These are phyloP conservation scores for Petrosia ficiformis DNA, from an alignment of 37 sponge, comb jelly and placozoan genomes.

Conservation along the genomic window DNA sequence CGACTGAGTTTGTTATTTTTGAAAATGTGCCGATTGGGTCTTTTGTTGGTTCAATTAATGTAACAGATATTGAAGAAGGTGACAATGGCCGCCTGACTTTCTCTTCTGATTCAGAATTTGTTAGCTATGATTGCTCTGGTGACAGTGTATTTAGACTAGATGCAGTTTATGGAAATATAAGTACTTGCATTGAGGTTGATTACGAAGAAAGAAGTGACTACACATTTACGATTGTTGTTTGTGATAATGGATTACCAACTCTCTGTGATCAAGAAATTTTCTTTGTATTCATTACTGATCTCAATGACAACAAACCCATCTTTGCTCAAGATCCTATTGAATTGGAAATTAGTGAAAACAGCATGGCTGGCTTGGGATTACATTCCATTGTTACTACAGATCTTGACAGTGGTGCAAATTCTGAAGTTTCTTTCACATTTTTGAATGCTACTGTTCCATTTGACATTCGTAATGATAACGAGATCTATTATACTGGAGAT, in stretches of 20 bases:
- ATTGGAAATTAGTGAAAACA: slow-evolving; percentile 37
- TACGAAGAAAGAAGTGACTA: slow-evolving; percentile 35
- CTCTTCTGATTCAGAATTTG: slow-evolving; percentile 4
- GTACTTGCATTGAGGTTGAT: slow-evolving; percentile 48
- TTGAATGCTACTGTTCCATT: slow-evolving; percentile 32
- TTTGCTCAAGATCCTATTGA: slow-evolving; percentile 33
- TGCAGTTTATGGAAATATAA: slow-evolving; percentile 33
- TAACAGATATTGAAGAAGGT: slow-evolving; percentile 67
- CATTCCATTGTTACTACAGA: slow-evolving; percentile 32
- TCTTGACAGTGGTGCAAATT: slow-evolving; percentile 38
- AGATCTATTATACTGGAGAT: slow-evolving; percentile 11
- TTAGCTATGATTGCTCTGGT: slow-evolving; percentile 4
- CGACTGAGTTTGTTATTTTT: slow-evolving; percentile 32
- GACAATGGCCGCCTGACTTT: slow-evolving; percentile 40
- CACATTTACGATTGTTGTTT: slow-evolving; percentile 36
- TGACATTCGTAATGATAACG: slow-evolving; percentile 20
- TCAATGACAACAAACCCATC: slow-evolving; percentile 78
- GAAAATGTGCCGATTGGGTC: slow-evolving; percentile 37
- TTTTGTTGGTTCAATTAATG: slow-evolving; percentile 30
- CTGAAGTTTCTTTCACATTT: slow-evolving; percentile 17
- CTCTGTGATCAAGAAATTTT: slow-evolving; percentile 19
- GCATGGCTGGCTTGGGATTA: slow-evolving; percentile 1
- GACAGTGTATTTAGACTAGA: slow-evolving; percentile 28
- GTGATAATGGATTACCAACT: slow-evolving; percentile 17
- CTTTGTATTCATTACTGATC: slow-evolving; percentile 58